Evolutionary conservation across 2,888 invertebrate genomes (phyloP).

Genomic region (Lamellibrachia satsuma): DNA sequence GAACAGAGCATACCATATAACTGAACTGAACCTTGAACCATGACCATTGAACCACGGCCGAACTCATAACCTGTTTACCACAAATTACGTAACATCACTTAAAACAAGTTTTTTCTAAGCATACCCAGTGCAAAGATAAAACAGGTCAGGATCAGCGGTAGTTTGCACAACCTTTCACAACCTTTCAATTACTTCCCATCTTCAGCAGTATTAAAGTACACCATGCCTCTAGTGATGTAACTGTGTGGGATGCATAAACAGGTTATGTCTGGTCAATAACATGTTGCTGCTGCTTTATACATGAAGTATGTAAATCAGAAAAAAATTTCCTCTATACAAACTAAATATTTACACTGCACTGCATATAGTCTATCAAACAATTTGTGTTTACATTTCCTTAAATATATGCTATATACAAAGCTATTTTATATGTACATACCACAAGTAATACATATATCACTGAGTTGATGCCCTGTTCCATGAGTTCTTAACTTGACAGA

Average conservation of each 20-base stretch:
- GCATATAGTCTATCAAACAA: background rate
- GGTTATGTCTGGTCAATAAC: background rate
- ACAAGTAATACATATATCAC: background rate
- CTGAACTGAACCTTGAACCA: background rate
- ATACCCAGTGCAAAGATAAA: background rate
- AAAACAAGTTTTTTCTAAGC: background rate
- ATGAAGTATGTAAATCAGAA: background rate
- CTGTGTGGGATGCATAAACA: background rate
- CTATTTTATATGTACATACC: background rate
- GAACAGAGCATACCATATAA: background rate
- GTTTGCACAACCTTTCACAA: conserved; percentile 5
- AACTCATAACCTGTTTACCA: background rate
- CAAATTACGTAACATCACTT: background rate
- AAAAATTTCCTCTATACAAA: background rate
- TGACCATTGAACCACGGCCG: background rate
- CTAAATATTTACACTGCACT: background rate
- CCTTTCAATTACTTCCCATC: background rate
- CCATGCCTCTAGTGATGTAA: background rate
- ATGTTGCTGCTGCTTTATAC: background rate
- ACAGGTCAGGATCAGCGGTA: background rate
- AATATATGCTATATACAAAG: background rate
- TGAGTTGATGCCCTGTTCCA: background rate
- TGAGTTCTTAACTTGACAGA: background rate
- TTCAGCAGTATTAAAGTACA: background rate
- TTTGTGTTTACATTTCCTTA: background rate